A percentile compares a stretch with the other conserved stretches of the same genome.
These are phyloP conservation scores for Catharus ustulatus DNA, from an alignment of 2,797 vertebrate species.

Conservation along the genomic window DNA sequence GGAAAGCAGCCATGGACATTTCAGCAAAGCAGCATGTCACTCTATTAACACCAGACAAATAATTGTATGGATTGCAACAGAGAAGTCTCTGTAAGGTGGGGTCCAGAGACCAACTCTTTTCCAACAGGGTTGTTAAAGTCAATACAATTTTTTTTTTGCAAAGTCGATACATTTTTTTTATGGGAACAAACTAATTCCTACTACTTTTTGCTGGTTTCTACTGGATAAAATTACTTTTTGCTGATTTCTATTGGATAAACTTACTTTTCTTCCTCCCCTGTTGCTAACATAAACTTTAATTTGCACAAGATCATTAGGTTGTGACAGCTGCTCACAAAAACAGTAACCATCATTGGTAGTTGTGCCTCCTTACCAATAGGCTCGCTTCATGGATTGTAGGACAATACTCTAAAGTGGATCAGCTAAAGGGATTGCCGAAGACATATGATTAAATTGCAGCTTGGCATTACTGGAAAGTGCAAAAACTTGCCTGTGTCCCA, in stretches of 20 bases:
- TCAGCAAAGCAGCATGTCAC: conserved; percentile 27
- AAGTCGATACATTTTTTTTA: not conserved
- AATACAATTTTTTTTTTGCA: not conserved
- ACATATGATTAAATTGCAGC: not conserved
- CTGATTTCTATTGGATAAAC: not conserved
- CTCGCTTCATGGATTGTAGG: not conserved
- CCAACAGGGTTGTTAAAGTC: not conserved
- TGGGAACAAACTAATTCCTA: not conserved
- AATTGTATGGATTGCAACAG: not conserved
- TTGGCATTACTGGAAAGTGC: not conserved
- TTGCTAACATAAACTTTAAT: not conserved
- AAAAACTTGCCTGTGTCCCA: not conserved
- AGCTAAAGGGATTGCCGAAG: not conserved
- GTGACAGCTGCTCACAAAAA: not conserved
- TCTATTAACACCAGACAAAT: conserved; percentile 37
- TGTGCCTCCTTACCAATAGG: not conserved
- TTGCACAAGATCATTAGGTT: not conserved
- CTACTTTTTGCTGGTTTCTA: not conserved
- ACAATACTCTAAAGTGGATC: not conserved
- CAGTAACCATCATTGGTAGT: not conserved
- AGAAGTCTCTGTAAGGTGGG: not conserved
- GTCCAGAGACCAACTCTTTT: not conserved
- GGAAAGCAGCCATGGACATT: conserved; percentile 51
- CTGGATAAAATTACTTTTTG: not conserved
- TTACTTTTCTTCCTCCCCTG: not conserved